Evolutionary conservation across 2,797 vertebrate species (phyloP).

Genomic region (Alcedo quadribrachys): DNA sequence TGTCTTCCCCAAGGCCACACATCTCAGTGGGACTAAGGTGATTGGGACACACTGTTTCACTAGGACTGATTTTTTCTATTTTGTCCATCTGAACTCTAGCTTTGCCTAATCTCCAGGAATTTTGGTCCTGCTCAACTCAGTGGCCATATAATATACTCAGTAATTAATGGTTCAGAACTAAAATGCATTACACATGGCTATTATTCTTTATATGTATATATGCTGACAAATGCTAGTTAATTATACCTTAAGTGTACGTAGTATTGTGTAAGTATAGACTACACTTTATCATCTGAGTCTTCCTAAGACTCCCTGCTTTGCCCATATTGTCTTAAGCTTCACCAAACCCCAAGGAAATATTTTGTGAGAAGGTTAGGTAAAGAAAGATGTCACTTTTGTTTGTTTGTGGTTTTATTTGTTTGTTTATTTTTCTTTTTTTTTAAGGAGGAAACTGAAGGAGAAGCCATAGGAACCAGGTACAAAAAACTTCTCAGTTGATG

Average conservation of each 20-base stretch:
- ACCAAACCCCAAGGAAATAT: background rate
- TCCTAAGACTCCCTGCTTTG: background rate
- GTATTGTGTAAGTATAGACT: background rate
- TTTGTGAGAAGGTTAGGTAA: background rate
- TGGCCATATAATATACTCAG: background rate
- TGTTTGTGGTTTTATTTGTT: background rate
- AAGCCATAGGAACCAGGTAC: background rate
- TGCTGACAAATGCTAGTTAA: background rate
- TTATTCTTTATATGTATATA: background rate
- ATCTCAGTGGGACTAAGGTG: conserved; percentile 10
- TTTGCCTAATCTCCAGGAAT: conserved; percentile 11
- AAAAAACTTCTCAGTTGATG: background rate
- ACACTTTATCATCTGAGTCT: background rate
- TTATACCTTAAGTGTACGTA: background rate
- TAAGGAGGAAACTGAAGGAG: background rate
- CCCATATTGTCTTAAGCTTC: background rate
- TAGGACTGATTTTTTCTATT: background rate
- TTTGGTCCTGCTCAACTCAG: background rate
- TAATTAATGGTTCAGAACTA: background rate
- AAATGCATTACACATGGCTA: background rate
- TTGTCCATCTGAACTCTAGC: background rate
- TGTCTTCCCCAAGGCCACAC: conserved; percentile 33
- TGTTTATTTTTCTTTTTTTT: background rate
- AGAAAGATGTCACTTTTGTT: background rate
- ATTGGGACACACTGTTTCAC: background rate